Percentiles rank a stretch among this genome's conserved stretches.
Conservation (phyloP, 2,113 vertebrate species). For the Isurus oxyrinchus region DNA sequence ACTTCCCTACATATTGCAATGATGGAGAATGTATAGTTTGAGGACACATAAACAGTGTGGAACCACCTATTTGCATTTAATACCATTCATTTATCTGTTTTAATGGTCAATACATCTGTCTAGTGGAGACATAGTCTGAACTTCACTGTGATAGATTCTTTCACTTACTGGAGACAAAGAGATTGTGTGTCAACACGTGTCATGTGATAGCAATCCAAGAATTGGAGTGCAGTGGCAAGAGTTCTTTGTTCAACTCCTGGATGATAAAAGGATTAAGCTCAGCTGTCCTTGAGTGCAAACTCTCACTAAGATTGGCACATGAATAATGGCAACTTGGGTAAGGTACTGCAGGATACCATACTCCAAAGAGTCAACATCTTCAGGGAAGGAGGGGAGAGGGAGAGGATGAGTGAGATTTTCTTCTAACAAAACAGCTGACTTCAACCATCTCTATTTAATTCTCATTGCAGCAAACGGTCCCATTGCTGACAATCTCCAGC, state of each 20-base stretch:
- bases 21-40: background rate
- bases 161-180: background rate
- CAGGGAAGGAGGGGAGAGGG: background rate
- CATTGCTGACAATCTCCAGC: constrained; percentile 66
- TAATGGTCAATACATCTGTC: background rate
- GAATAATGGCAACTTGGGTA: background rate
- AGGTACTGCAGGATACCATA: background rate
- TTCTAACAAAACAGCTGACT: background rate
- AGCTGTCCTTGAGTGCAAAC: background rate
- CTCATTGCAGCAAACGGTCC: constrained; percentile 61
- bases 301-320: background rate
- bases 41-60: background rate
- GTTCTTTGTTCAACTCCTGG: background rate
- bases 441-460: background rate
- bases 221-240: background rate
- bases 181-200: background rate
- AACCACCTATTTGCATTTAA: background rate
- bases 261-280: background rate
- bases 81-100: background rate
- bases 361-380: background rate
- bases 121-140: background rate
- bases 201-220: background rate
- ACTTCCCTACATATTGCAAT: too few species aligned
- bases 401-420: background rate
- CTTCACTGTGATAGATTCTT: background rate